Base-by-base conservation (phyloP, 2,797 vertebrate species). In the Delichon dasypus region DNA sequence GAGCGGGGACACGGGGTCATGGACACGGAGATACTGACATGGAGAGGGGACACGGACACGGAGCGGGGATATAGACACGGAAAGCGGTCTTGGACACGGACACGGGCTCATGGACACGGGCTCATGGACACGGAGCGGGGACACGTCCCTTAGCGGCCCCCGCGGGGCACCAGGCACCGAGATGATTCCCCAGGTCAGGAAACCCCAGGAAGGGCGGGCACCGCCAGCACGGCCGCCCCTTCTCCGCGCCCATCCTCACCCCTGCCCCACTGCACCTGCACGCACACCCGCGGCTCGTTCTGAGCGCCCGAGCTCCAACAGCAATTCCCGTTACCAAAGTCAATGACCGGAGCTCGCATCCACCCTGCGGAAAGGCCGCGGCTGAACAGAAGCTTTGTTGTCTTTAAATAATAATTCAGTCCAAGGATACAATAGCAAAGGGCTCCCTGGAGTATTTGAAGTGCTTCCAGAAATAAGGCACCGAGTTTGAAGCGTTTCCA, bases 321-420 rank as follows among this genome's bases (percentile, higher is more conserved):
- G 5, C 53, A 14, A 51, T 72, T 78, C 60, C 66, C 80, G 27
- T 42, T 8, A 23, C 30, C 45, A 19, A 58, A 70, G 58, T 38
- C 48, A 55, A 34, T n/a, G 81, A 74, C 75, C 75, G 45, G 75
- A 85, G 88, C 55, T 61, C 54, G 54, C 36, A 45, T 22, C 68
- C 81, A 68, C 88, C 55, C 88, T 57, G 77, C 47, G 48, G 90
- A 89, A 88, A 95, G 92, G 86, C 89, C 20, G 40, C 5, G 27
- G 75, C 58, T 51, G 42, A 72, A 47, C 78, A 55, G 88, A 19
- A 84, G 81, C 91, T 85, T 93, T 87, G 89, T 90, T 96, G 87
- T 77, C 76, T 88, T 67, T 55, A 87, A 85, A 95, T 90, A 96
- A 96, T 84, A 95, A 68, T 30, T n/a, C 74, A 16, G 50, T 29